A percentile compares a stretch with the other conserved stretches of the same genome.
Evolutionary conservation across 2,113 vertebrate species (phyloP).

Genomic region (Cranoglanis bouderius): DNA sequence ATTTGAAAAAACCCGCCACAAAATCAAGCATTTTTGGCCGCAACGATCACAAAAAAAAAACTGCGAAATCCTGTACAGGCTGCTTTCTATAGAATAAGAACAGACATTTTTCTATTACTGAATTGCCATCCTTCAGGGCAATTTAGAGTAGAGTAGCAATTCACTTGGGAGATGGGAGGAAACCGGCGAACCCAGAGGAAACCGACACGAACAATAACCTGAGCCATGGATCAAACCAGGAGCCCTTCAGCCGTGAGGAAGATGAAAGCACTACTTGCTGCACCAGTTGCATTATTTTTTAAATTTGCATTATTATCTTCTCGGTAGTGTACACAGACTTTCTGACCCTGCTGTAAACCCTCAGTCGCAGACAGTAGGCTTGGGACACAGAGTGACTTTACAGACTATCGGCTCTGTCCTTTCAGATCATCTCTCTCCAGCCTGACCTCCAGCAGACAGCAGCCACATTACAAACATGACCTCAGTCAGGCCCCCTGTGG

Average conservation of each 20-base stretch:
- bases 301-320: no score
- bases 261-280: not conserved
- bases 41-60: no score
- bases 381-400: not conserved
- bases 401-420: not conserved
- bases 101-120: not conserved
- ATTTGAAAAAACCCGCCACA: no score
- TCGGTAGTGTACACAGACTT: no score
- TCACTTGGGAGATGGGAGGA: not conserved
- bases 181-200: not conserved
- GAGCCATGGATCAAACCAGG: not conserved
- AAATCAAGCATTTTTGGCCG: no score
- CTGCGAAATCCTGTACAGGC: no score
- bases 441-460: not conserved
- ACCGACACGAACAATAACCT: not conserved
- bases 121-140: not conserved
- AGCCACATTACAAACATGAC: conserved; percentile 23
- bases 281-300: not conserved
- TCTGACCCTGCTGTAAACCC: not conserved
- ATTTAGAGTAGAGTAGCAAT: not conserved
- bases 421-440: conserved; percentile 11
- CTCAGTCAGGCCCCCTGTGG: not conserved
- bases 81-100: not conserved
- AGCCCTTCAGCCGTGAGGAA: not conserved
- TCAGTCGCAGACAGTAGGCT: not conserved